Evolutionary conservation across 2,888 invertebrate species (phyloP).

Genomic region (Scaptomyza tumidula): DNA sequence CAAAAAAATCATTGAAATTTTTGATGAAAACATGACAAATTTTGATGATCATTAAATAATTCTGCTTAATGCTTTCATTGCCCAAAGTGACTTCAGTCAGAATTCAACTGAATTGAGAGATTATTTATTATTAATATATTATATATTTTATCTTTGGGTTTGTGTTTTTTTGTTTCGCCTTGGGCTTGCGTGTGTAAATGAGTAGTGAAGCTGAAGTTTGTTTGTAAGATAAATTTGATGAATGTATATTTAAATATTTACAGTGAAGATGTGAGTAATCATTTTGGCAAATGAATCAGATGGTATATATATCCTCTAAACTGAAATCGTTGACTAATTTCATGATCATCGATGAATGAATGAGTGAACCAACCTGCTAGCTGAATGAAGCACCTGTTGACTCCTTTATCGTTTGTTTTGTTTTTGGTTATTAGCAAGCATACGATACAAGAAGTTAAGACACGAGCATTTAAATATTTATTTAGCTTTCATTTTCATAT

Average conservation of each 20-base stretch:
- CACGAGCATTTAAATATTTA: slow-evolving; percentile 25
- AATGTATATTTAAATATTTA: neutral
- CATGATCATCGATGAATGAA: slow-evolving; percentile 2
- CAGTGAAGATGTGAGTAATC: slow-evolving; percentile 31
- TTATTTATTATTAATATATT: too few relatives aligned
- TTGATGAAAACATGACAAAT: neutral
- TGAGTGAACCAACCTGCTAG: slow-evolving; percentile 72
- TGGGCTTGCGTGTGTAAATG: neutral
- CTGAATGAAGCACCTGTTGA: slow-evolving; percentile 78
- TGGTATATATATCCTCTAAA: slow-evolving; percentile 5
- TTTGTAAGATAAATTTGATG: neutral
- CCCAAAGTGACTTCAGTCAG: slow-evolving; percentile 12
- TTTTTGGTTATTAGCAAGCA: slow-evolving; percentile 37
- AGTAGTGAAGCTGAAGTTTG: neutral
- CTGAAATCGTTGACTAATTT: slow-evolving; percentile 24
- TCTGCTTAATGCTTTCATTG: neutral
- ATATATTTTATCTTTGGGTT: too few relatives aligned
- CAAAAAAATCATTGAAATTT: neutral
- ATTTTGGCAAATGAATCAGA: slow-evolving; percentile 35
- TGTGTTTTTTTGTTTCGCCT: neutral
- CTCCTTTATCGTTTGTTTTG: slow-evolving; percentile 51
- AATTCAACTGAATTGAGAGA: slow-evolving; percentile 15
- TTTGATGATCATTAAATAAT: neutral
- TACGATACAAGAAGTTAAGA: slow-evolving; percentile 23
- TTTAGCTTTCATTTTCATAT: neutral